A percentile compares a stretch with the other conserved stretches of the same genome.
Evolutionary conservation across 64 coral and sea anemone species (phyloP).

Genomic region (Montipora efflorescens): DNA sequence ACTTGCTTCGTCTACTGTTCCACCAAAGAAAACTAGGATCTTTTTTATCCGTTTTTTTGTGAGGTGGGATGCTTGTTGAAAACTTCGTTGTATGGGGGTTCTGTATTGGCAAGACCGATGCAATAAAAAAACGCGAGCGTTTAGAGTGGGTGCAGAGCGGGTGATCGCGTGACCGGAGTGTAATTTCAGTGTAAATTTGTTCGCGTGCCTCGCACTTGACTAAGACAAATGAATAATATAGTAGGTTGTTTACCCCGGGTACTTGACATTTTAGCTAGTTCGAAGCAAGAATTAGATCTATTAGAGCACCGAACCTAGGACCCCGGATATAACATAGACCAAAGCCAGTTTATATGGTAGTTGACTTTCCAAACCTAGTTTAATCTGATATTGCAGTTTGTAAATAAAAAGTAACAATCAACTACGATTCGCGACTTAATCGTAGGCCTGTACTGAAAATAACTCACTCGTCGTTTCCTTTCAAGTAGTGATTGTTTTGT

Average conservation of each 20-base stretch:
- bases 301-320: too few species aligned
- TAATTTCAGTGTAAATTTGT: background rate
- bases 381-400: background rate
- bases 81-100: too few species aligned
- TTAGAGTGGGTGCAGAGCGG: too few species aligned
- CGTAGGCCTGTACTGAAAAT: background rate
- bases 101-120: too few species aligned
- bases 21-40: too few species aligned
- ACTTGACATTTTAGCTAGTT: background rate
- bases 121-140: too few species aligned
- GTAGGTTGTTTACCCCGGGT: background rate
- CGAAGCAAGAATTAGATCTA: background rate
- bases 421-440: background rate
- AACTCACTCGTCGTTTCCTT: background rate
- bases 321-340: too few species aligned
- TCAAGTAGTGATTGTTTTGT: background rate
- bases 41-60: too few species aligned
- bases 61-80: too few species aligned
- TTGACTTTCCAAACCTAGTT: background rate
- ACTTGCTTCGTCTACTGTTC: too few species aligned
- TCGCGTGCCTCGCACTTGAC: background rate
- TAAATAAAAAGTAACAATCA: slow-evolving; percentile 1
- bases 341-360: background rate
- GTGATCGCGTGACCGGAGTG: background rate
- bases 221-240: background rate